Evolutionary conservation across 2,113 vertebrate genomes (phyloP).

Genomic region (Dolichotis patagonum): DNA sequence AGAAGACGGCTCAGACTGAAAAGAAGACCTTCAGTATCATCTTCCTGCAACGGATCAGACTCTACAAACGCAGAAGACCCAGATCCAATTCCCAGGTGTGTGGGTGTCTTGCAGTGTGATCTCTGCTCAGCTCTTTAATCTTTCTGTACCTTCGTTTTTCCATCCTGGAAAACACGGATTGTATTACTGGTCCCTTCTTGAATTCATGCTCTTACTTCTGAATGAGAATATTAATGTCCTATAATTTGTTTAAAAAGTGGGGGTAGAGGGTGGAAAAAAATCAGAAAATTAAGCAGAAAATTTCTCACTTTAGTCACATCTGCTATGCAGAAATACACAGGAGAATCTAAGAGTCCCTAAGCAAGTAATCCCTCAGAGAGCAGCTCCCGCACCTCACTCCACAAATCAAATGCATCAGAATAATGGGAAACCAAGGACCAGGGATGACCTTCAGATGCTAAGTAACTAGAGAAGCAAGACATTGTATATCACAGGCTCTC

Average conservation of each 20-base stretch:
- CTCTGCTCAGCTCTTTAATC: slow-evolving; percentile 69
- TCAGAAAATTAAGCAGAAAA: slow-evolving; percentile 47
- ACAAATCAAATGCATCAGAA: background rate
- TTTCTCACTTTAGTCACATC: slow-evolving; percentile 48
- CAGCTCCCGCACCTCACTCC: background rate
- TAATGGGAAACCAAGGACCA: slow-evolving; percentile 52
- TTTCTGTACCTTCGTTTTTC: slow-evolving; percentile 72
- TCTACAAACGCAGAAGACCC: slow-evolving; percentile 49
- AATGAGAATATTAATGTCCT: slow-evolving; percentile 53
- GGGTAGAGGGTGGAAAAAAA: background rate
- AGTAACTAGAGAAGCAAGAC: slow-evolving; percentile 28
- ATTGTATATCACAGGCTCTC: slow-evolving; percentile 40
- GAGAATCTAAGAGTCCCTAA: background rate
- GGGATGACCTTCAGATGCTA: background rate
- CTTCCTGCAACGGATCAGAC: slow-evolving; percentile 70
- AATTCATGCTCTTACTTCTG: slow-evolving; percentile 62
- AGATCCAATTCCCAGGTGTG: slow-evolving; percentile 70
- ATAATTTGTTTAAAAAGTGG: slow-evolving; percentile 24
- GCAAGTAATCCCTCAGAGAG: background rate
- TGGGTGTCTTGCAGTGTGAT: slow-evolving; percentile 41
- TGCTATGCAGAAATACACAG: slow-evolving; percentile 33
- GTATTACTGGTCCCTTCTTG: slow-evolving; percentile 64
- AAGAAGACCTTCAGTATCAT: slow-evolving; percentile 75
- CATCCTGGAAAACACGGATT: slow-evolving; percentile 72
- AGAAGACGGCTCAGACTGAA: slow-evolving; percentile 69